Evolutionary conservation across 1,140 invertebrate genomes (phyloP), one percentile per base, ranked within the genome.

Genomic region (Carposina sasakii): DNA sequence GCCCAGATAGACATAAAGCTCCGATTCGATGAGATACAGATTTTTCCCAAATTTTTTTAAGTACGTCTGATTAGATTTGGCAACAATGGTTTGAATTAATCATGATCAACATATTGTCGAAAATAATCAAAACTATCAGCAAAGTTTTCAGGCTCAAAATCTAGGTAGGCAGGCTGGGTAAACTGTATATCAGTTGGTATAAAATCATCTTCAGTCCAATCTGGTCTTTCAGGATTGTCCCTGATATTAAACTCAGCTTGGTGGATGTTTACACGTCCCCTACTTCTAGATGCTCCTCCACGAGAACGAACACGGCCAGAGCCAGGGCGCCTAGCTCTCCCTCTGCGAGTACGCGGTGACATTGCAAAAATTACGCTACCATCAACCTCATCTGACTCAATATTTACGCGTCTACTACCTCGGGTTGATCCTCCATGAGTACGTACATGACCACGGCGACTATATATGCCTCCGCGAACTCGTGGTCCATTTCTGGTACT

Each of bases 81-180:
- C 20, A 21, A 40, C 37, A 20, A 40, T 40, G 19, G 15, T 22
- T 22, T 21, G 5, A 40, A 40, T 40, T 21, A 40, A 23, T 21
- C 37, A 22, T 40, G 6, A 40, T 40, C 37, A n/a, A 40, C 23
- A 21, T 40, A 40, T 12, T 40, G 19, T n/a, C 12, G 21, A 22
- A 40, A 40, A 22, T 22, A 23, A n/a, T n/a, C n/a, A n/a, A n/a
- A n/a, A n/a, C n/a, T 37, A 37, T 19, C 34, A 37, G n/a, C 34
- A 9, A 37, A 37, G 17, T 9, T 16, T 37, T 16, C 13, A 16
- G 34, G n/a, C 13, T 3, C 34, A 17, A 16, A 16, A 9, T 16
- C n/a, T 9, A 37, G 34, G 34, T 37, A 37, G 19, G 34, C n/a
- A 37, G 34, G 34, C 17, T 37, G 13, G 9, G 34, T 19, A 16